Conservation (phyloP, 1,140 invertebrate species). For the Drosophila repleta region DNA sequence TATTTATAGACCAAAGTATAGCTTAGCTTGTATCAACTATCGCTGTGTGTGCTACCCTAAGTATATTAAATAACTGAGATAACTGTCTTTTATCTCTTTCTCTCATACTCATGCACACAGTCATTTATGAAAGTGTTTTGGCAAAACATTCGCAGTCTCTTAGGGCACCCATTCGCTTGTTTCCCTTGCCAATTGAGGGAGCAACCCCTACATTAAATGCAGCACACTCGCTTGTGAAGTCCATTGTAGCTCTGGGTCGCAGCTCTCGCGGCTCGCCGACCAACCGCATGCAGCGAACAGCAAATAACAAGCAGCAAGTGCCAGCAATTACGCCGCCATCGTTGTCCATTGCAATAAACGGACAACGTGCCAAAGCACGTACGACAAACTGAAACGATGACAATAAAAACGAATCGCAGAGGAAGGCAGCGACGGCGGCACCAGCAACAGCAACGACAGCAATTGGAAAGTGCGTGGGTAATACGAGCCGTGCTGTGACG, state of each 20-base stretch:
- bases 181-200: constrained; percentile 28
- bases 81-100: neutral
- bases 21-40: too few relatives aligned
- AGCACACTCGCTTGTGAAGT: constrained; percentile 25
- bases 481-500: constrained; percentile 61
- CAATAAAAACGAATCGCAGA: constrained; percentile 75
- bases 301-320: constrained; percentile 62
- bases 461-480: constrained; percentile 75
- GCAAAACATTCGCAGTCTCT: neutral
- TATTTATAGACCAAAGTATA: too few relatives aligned
- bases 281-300: constrained; percentile 59
- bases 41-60: too few relatives aligned
- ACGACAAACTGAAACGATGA: constrained; percentile 78
- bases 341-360: constrained; percentile 68
- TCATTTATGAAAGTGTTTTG: too few relatives aligned
- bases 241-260: too few relatives aligned
- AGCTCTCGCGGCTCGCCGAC: constrained; percentile 22
- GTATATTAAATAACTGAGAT: too few relatives aligned
- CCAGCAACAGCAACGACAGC: constrained; percentile 23
- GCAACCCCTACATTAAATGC: constrained; percentile 62
- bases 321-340: constrained; percentile 59
- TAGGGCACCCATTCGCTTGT: neutral
- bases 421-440: constrained; percentile 16
- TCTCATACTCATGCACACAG: neutral
- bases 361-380: constrained; percentile 75